phyloP scores from a whole-genome alignment of 2,888 invertebrate genomes.

The Phrixothrix hirtus region DNA sequence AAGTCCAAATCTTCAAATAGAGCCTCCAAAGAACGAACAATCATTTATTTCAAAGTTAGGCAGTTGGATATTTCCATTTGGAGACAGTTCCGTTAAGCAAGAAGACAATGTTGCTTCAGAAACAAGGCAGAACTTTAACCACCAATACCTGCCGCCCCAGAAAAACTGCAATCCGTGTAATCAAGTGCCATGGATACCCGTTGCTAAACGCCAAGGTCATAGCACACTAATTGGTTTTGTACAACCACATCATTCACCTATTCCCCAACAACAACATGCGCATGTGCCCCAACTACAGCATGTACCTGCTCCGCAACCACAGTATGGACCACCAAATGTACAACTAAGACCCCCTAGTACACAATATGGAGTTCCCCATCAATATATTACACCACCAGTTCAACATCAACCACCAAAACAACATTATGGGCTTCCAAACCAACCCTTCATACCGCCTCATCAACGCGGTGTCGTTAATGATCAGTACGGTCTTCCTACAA shows the following conservation, averaged over 20 bases:
- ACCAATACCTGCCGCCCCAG: conserved; percentile 34
- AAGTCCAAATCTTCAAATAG: no score
- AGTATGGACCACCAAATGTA: conserved; percentile 23
- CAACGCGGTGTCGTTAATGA: conserved; percentile 20
- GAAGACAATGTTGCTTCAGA: conserved; percentile 34
- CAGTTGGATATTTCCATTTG: conserved; percentile 65
- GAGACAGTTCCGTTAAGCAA: conserved; percentile 36
- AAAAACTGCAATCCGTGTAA: conserved; percentile 73
- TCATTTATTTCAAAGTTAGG: conserved; percentile 60
- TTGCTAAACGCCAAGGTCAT: conserved; percentile 56
- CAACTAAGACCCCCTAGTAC: background rate
- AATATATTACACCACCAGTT: no score
- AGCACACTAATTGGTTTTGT: conserved; percentile 46
- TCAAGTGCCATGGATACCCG: conserved; percentile 80
- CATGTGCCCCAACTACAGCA: conserved; percentile 3
- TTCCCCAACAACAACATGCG: conserved; percentile 6
- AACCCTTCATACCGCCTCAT: conserved; percentile 17
- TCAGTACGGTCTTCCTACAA: conserved; percentile 15
- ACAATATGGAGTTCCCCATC: conserved; percentile 42
- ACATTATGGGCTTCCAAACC: conserved; percentile 6
- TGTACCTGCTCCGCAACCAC: conserved; percentile 16
- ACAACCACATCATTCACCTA: conserved; percentile 32
- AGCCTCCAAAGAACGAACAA: conserved; percentile 48
- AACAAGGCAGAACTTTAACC: conserved; percentile 28
- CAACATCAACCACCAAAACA: conserved; percentile 8